These are phyloP conservation scores for Nyctibius grandis DNA, from an alignment of 2,797 vertebrate genomes.

Conservation along the genomic window DNA sequence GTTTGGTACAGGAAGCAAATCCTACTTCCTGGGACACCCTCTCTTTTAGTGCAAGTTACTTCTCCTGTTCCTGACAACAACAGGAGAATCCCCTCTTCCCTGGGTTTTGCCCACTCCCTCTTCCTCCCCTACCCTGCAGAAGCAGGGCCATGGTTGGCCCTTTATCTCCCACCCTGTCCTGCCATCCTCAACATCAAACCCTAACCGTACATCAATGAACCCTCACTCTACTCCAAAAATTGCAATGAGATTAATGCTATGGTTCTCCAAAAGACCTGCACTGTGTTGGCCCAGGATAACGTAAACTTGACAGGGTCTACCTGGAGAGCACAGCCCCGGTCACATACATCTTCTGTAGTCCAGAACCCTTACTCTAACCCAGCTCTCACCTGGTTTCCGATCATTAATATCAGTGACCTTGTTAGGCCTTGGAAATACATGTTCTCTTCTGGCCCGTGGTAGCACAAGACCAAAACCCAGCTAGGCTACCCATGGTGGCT, in stretches of 20 bases:
- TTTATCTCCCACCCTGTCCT: not conserved
- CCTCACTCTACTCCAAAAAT: not conserved
- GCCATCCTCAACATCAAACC: not conserved
- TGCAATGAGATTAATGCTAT: not conserved
- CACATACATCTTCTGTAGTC: not conserved
- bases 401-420: not conserved
- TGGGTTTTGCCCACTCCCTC: not conserved
- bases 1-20: not conserved
- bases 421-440: not conserved
- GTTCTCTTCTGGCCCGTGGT: not conserved
- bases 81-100: not conserved
- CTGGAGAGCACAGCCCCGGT: not conserved
- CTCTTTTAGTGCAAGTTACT: not conserved
- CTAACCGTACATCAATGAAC: not conserved
- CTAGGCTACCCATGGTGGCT: not conserved
- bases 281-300: not conserved
- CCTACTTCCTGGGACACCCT: not conserved
- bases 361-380: not conserved
- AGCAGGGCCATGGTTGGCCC: not conserved
- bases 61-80: not conserved
- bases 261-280: not conserved
- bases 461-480: not conserved
- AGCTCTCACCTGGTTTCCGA: not conserved
- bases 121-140: not conserved
- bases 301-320: not conserved